phyloP scores from a whole-genome alignment of 2,888 invertebrate genomes.

The Euzophera pinguis region DNA sequence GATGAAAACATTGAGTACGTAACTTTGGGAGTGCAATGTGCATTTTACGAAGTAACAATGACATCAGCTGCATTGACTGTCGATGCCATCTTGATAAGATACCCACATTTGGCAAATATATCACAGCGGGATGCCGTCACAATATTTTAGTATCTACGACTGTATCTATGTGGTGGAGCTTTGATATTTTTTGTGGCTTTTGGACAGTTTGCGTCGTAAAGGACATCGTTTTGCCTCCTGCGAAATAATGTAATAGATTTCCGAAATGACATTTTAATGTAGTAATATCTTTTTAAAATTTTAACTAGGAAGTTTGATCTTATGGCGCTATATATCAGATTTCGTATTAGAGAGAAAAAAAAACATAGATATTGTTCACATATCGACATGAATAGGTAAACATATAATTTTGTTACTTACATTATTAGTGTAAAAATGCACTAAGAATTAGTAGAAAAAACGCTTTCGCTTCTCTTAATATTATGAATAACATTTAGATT shows the following conservation, averaged over 20 bases:
- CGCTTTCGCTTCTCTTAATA: no score
- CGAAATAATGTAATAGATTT: not conserved
- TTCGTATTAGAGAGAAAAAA: no score
- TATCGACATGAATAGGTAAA: no score
- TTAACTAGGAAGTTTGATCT: not conserved
- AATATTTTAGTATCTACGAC: conserved; percentile 73
- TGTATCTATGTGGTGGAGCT: conserved; percentile 54
- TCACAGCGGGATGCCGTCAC: conserved; percentile 74
- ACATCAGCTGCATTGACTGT: conserved; percentile 61
- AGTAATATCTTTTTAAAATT: not conserved
- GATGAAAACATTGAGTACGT: conserved; percentile 23
- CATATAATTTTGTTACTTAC: no score
- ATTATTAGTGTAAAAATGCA: no score
- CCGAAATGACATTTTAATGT: conserved; percentile 4
- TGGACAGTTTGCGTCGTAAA: not conserved
- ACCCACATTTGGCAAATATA: conserved; percentile 77
- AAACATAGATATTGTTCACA: no score
- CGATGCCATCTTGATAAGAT: conserved; percentile 65
- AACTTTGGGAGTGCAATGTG: conserved; percentile 42
- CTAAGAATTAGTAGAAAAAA: no score
- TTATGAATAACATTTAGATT: no score
- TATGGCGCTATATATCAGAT: not conserved
- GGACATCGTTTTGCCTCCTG: not conserved
- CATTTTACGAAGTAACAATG: conserved; percentile 49
- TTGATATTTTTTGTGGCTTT: conserved; percentile 38